A percentile compares a stretch with the other conserved stretches of the same genome.
Conservation (phyloP, 2,888 invertebrate genomes). For the Synanthedon formicaeformis region DNA sequence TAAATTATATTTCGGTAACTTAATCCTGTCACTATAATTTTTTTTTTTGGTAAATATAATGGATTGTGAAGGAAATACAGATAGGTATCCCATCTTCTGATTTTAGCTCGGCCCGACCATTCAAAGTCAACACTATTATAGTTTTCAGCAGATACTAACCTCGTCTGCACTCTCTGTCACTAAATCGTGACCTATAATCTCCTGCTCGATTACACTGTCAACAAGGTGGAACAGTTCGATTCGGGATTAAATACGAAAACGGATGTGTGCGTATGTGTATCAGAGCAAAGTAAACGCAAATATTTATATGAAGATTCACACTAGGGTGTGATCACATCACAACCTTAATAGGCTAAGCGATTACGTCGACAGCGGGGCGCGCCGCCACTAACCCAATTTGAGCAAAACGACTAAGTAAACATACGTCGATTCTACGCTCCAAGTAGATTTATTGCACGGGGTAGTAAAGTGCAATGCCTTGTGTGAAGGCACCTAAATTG, state of each 20-base stretch:
- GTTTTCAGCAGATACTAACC: too few relatives aligned
- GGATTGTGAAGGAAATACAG: too few relatives aligned
- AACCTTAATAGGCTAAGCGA: conserved; percentile 49
- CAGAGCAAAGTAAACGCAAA: conserved; percentile 27
- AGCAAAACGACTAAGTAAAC: conserved; percentile 52
- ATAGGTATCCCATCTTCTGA: too few relatives aligned
- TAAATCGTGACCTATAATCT: background rate
- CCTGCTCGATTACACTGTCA: background rate
- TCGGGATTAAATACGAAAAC: conserved; percentile 24
- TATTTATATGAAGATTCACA: conserved; percentile 47
- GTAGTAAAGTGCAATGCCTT: conserved; percentile 43
- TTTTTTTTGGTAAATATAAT: too few relatives aligned
- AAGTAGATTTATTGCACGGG: conserved; percentile 43
- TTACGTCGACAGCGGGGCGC: conserved; percentile 43
- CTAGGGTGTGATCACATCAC: conserved; percentile 44
- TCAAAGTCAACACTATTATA: too few relatives aligned
- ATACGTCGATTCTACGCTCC: conserved; percentile 40
- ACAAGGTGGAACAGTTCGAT: conserved; percentile 16
- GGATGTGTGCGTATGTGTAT: conserved; percentile 26
- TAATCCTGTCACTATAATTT: too few relatives aligned
- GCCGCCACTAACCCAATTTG: conserved; percentile 59
- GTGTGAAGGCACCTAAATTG: conserved; percentile 32
- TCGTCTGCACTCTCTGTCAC: too few relatives aligned
- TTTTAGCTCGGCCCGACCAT: too few relatives aligned
- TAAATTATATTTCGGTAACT: too few relatives aligned